Evolutionary conservation across 2,113 vertebrate genomes (phyloP).

Genomic region (Colinus virginianus): DNA sequence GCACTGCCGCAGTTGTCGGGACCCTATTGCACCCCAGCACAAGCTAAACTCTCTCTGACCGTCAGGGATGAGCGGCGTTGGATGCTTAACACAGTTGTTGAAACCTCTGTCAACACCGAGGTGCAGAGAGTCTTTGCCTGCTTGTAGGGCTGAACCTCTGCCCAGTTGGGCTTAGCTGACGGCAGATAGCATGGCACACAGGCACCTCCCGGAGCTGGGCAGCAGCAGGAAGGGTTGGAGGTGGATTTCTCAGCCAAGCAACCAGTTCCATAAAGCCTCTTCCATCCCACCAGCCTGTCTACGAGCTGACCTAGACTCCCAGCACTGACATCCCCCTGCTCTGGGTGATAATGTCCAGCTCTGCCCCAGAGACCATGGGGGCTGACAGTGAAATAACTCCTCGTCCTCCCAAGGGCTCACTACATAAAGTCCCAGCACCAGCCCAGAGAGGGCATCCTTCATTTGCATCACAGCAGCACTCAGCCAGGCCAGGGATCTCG

Average conservation of each 20-base stretch:
- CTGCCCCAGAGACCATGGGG: background rate
- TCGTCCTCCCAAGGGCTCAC: fast-evolving
- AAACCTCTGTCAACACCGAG: fast-evolving
- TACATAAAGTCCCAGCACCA: background rate
- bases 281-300: background rate
- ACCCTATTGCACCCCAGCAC: background rate
- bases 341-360: background rate
- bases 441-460: background rate
- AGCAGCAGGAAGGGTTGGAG: fast-evolving
- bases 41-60: background rate
- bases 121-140: background rate
- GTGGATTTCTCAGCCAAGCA: background rate
- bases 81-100: fast-evolving
- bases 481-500: background rate
- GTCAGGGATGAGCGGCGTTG: fast-evolving
- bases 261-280: background rate
- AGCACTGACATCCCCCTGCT: background rate
- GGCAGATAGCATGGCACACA: fast-evolving
- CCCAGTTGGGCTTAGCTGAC: background rate
- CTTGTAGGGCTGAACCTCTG: background rate
- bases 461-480: background rate
- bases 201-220: background rate
- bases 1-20: background rate
- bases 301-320: background rate
- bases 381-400: fast-evolving